Evolutionary conservation across 1,140 invertebrate species (phyloP).

Genomic region (Brachionus sp.): DNA sequence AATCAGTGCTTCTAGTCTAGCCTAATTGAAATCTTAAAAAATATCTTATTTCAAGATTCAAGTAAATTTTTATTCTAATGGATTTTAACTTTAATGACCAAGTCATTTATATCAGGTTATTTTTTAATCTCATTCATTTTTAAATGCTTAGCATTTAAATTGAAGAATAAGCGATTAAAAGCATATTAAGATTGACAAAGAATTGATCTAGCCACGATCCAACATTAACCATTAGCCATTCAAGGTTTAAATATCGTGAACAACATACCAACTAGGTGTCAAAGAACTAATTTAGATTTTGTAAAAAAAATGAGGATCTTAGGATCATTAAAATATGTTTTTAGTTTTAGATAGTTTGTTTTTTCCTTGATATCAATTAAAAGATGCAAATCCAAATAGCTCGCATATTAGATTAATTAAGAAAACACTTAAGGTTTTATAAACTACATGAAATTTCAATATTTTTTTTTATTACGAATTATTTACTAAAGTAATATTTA

Average conservation of each 20-base stretch:
- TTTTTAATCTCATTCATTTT: neutral
- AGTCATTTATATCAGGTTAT: neutral
- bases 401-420: neutral
- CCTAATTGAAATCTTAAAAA: slow-evolving; percentile 33
- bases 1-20: slow-evolving; percentile 15
- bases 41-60: slow-evolving; percentile 20
- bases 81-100: slow-evolving; percentile 3
- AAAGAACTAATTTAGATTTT: neutral
- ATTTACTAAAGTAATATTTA: neutral
- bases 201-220: neutral
- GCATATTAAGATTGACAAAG: neutral
- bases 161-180: neutral
- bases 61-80: neutral
- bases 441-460: neutral
- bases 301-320: neutral
- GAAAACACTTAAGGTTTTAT: neutral
- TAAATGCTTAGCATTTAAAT: neutral
- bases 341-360: neutral
- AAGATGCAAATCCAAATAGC: neutral
- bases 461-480: neutral
- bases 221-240: neutral
- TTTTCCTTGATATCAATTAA: slow-evolving; percentile 2
- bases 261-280: neutral
- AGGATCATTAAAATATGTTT: neutral
- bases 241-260: neutral